These are phyloP conservation scores for Himantopus leucocephalus DNA, from an alignment of 2,113 vertebrate species.

Conservation along the genomic window DNA sequence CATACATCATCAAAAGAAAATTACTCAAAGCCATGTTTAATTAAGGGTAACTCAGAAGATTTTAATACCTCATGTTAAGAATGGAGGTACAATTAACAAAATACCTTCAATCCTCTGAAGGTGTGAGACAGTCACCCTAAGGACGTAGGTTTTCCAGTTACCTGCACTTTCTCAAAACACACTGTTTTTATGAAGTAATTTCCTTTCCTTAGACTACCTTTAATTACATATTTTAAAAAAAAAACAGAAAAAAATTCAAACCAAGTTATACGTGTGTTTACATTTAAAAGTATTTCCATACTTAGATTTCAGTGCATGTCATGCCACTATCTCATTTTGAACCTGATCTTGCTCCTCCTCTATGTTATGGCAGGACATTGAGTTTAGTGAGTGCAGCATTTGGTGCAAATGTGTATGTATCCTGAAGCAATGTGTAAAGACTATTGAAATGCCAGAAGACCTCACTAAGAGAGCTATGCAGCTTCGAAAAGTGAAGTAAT, in stretches of 20 bases:
- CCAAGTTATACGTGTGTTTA: not conserved
- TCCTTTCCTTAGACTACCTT: not conserved
- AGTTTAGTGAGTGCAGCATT: slow-evolving; percentile 24
- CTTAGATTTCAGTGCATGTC: not conserved
- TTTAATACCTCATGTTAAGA: not conserved
- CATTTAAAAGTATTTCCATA: not conserved
- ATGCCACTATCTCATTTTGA: not conserved
- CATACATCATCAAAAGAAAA: not conserved
- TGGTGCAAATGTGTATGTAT: not conserved
- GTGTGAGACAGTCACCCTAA: not conserved
- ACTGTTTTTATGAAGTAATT: not conserved
- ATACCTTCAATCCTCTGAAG: not conserved
- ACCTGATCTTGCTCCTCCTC: slow-evolving; percentile 10
- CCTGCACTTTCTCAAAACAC: not conserved
- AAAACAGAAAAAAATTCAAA: not conserved
- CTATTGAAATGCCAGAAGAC: slow-evolving; percentile 15
- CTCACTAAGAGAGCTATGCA: slow-evolving; percentile 24
- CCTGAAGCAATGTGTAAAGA: slow-evolving; percentile 9
- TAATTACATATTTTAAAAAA: not conserved
- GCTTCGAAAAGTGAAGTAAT: not conserved
- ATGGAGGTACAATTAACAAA: not conserved
- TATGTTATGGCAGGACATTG: not conserved
- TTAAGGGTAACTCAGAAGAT: not conserved
- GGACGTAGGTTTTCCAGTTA: not conserved
- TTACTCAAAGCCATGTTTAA: not conserved